These are phyloP conservation scores for Drosophila nasuta DNA, from an alignment of 1,140 invertebrate species.

Conservation along the genomic window DNA sequence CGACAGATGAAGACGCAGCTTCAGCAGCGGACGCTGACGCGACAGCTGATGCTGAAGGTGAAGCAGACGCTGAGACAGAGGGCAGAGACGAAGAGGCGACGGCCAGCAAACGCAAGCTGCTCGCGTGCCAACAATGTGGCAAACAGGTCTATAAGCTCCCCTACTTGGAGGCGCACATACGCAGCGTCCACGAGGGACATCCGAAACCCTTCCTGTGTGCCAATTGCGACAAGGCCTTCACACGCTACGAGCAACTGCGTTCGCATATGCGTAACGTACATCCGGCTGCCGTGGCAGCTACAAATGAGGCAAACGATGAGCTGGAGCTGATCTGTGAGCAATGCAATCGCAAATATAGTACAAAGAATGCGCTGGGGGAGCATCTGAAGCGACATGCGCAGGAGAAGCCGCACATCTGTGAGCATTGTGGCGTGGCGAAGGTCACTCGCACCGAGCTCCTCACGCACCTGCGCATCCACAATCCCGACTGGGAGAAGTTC, in stretches of 20 bases:
- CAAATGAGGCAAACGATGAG: conserved; percentile 38
- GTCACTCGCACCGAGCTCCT: conserved; percentile 73
- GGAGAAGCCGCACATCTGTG: conserved; percentile 71
- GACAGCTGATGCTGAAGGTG: not conserved
- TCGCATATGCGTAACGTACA: conserved; percentile 69
- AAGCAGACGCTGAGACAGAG: not conserved
- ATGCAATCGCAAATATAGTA: conserved; percentile 71
- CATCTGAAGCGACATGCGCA: conserved; percentile 75
- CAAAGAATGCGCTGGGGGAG: conserved; percentile 70
- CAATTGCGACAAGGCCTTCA: conserved; percentile 69
- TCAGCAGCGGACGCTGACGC: conserved; percentile 8
- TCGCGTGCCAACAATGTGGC: conserved; percentile 72
- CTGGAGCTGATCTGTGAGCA: conserved; percentile 60
- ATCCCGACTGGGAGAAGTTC: conserved; percentile 76
- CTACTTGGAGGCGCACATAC: conserved; percentile 77
- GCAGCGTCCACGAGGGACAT: conserved; percentile 73
- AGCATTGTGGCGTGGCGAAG: conserved; percentile 74
- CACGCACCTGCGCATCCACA: conserved; percentile 76
- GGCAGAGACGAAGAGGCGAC: conserved; percentile 4
- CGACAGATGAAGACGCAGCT: not conserved
- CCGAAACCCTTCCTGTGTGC: conserved; percentile 72
- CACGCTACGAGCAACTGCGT: conserved; percentile 75
- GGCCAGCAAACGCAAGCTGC: conserved; percentile 30
- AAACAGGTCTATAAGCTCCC: conserved; percentile 78
- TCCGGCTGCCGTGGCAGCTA: conserved; percentile 17